phyloP scores from a whole-genome alignment of 2,113 vertebrate species.

The Hydrolagus affinis region DNA sequence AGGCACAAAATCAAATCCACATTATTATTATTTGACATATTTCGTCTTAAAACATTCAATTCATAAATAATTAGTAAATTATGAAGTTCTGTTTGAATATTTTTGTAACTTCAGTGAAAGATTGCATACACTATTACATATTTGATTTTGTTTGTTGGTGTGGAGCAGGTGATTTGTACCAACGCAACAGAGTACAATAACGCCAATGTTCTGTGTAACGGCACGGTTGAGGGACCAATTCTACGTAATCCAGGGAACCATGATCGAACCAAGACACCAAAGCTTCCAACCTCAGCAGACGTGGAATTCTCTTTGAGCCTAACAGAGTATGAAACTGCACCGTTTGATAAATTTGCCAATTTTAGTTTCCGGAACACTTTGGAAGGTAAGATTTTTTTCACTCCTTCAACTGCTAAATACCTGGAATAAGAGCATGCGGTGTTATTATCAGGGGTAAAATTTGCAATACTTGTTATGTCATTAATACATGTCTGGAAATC shows the following conservation, averaged over 20 bases:
- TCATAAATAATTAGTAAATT: background rate
- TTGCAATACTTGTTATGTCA: too few species aligned
- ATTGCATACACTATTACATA: background rate
- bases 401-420: too few species aligned
- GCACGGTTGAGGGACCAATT: constrained; percentile 70
- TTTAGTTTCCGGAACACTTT: constrained; percentile 87
- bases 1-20: too few species aligned
- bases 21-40: too few species aligned
- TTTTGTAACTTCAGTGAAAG: background rate
- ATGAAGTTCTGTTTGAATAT: too few species aligned
- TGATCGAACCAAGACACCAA: constrained; percentile 58
- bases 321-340: constrained; percentile 70
- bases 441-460: too few species aligned
- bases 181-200: constrained; percentile 76
- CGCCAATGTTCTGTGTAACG: constrained; percentile 65
- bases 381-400: constrained; percentile 65
- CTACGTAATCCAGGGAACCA: constrained; percentile 83
- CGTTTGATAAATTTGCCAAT: constrained; percentile 77
- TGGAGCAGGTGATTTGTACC: constrained; percentile 75
- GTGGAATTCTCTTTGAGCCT: constrained; percentile 77
- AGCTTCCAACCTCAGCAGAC: constrained; percentile 76
- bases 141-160: constrained; percentile 33
- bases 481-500: too few species aligned
- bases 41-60: too few species aligned
- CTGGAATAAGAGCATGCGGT: too few species aligned